Base-by-base conservation (phyloP, 2,797 vertebrate genomes). In the Rhinogobio ventralis region DNA sequence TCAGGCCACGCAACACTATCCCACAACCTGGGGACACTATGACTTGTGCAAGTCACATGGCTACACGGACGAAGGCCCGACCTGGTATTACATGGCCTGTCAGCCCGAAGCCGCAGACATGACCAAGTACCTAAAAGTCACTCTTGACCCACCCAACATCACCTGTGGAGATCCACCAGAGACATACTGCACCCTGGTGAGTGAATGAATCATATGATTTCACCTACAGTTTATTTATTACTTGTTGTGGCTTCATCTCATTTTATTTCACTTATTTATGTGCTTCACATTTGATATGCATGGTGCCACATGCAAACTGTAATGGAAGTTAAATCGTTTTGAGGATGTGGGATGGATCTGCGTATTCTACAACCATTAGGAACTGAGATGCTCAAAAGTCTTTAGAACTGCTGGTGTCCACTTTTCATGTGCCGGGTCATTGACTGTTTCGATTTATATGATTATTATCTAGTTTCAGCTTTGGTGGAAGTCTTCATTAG, bases 71-170 rank as follows among this genome's bases (percentile, higher is more conserved):
- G 97, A 98, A 91, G 97, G 97, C 86, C 95, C 97, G 82, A 96
- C 97, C 88, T 99, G 98, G 98, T 98, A 99, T 96, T 99, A 99
- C 94, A 99, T 98, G 96, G 98, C 98, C 87, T 99, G 98, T 92
- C 98, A 99, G 87, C 98, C 98, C 0, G 98, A 99, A 94, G 97
- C 97, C 39, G 96, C 96, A 46, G 97, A 99, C 91, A 98, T 99
- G 98, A 99, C 97, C 91, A 96, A 97, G 86, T 98, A 94, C 28
- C 95, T 99, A 84, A 98, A 97, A 92, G 97, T 99, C 83, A 95
- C 95, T 46, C 92, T 99, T 91, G 98, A 99, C 88, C 98, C 98
- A 7, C 96, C 98, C 57, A 96, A 99, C 93, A 97, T 99, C 94
- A 99, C 98, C 3, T 99, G 98, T 87, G 98, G 98, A 93, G 96